Evolutionary conservation across 2,113 vertebrate species (phyloP).

Genomic region (Hiodon alosoides): DNA sequence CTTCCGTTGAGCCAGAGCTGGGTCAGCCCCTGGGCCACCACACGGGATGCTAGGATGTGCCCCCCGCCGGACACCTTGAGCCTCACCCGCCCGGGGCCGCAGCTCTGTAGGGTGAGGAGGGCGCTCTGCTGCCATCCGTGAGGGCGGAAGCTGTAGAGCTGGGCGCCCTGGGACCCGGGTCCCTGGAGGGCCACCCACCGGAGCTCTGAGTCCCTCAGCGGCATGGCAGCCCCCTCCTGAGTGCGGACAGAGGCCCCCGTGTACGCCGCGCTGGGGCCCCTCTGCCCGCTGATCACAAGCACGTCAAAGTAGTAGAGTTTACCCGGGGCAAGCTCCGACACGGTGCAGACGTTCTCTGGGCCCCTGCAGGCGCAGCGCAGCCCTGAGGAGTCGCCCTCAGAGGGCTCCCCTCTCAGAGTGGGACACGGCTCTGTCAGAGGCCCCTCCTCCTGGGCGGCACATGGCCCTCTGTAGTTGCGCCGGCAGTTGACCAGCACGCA

Average conservation of each 20-base stretch:
- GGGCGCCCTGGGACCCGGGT: slow-evolving; percentile 35
- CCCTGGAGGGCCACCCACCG: slow-evolving; percentile 62
- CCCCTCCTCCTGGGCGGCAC: slow-evolving; percentile 59
- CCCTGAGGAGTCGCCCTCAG: slow-evolving; percentile 37
- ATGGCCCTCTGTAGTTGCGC: slow-evolving; percentile 75
- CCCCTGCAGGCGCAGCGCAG: slow-evolving; percentile 69
- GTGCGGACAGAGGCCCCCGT: slow-evolving; percentile 69
- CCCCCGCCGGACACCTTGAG: slow-evolving; percentile 66
- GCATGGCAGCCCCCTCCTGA: slow-evolving; percentile 62
- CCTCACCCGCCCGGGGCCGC: slow-evolving; percentile 55
- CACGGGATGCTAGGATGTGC: slow-evolving; percentile 57
- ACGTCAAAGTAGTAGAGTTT: slow-evolving; percentile 82
- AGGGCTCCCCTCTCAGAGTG: slow-evolving; percentile 54
- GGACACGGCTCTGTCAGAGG: slow-evolving; percentile 44
- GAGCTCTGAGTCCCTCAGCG: slow-evolving; percentile 71
- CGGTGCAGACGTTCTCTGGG: slow-evolving; percentile 69
- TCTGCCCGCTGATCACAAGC: slow-evolving; percentile 69
- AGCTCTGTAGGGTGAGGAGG: slow-evolving; percentile 75
- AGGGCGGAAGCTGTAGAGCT: slow-evolving; percentile 66
- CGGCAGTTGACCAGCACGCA: slow-evolving; percentile 75
- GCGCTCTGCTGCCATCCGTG: slow-evolving; percentile 68
- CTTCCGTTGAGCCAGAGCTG: slow-evolving; percentile 76
- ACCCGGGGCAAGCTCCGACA: slow-evolving; percentile 68
- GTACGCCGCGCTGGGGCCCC: slow-evolving; percentile 68
- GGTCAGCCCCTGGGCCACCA: slow-evolving; percentile 59